These are phyloP conservation scores for Blera fallax DNA, from an alignment of 2,888 invertebrate genomes.

Conservation along the genomic window DNA sequence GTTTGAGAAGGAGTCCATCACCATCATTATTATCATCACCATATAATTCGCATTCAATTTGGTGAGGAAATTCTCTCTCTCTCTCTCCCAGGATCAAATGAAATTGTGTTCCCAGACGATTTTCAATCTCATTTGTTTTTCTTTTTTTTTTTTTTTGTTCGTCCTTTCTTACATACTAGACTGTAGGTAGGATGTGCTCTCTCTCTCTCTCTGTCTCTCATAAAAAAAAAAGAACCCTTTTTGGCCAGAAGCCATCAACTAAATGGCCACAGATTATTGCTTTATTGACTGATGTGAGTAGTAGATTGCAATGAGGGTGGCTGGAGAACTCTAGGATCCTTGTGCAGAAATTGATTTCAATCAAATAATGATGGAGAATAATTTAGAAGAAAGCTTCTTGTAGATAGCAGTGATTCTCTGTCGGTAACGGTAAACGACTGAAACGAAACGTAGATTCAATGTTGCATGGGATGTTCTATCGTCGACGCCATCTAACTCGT, in stretches of 20 bases:
- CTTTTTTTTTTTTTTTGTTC: slow-evolving; percentile 8
- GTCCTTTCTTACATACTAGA: slow-evolving; percentile 10
- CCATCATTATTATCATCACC: slow-evolving; percentile 62
- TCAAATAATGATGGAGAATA: slow-evolving; percentile 73
- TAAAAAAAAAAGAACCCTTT: slow-evolving; percentile 63
- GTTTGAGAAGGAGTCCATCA: slow-evolving; percentile 31
- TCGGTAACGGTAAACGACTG: slow-evolving; percentile 32
- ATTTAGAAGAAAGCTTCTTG: slow-evolving; percentile 66
- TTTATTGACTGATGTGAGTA: slow-evolving; percentile 72
- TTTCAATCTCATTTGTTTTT: slow-evolving; percentile 56
- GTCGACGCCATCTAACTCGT: neutral
- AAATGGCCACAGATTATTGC: slow-evolving; percentile 74
- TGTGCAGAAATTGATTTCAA: slow-evolving; percentile 68
- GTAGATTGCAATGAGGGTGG: neutral
- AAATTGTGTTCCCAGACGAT: slow-evolving; percentile 60
- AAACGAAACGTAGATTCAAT: slow-evolving; percentile 48
- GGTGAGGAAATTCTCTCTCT: slow-evolving; percentile 50
- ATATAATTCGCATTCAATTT: slow-evolving; percentile 67
- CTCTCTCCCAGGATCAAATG: slow-evolving; percentile 60
- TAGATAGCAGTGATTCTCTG: slow-evolving; percentile 49
- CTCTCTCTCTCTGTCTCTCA: too few relatives aligned
- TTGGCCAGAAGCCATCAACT: slow-evolving; percentile 73
- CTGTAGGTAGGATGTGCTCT: neutral
- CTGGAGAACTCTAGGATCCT: slow-evolving; percentile 5
- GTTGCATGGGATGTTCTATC: slow-evolving; percentile 37